These are phyloP conservation scores for Bufo bufo DNA, from an alignment of 2,113 vertebrate species.

Conservation along the genomic window DNA sequence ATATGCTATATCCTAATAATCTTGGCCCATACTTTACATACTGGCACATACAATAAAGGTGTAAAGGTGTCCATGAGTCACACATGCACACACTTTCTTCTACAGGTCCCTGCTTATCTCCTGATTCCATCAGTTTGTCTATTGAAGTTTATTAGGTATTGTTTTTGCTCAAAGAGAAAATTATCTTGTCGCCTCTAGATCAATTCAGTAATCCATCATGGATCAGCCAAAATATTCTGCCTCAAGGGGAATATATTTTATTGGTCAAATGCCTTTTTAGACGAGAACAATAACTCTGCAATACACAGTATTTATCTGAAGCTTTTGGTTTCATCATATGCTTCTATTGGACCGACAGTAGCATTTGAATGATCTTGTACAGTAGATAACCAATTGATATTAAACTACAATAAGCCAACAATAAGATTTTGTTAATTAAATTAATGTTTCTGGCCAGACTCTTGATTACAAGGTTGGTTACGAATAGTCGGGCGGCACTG, in stretches of 20 bases:
- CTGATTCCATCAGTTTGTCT: slow-evolving; percentile 8
- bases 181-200: slow-evolving; percentile 26
- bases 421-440: too few species aligned
- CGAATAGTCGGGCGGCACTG: too few species aligned
- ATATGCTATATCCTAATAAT: not conserved
- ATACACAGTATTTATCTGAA: not conserved
- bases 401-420: not conserved
- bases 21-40: not conserved
- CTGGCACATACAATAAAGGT: not conserved
- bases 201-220: slow-evolving; percentile 17
- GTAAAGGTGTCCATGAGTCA: not conserved
- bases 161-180: not conserved
- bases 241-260: not conserved
- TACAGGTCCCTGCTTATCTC: not conserved
- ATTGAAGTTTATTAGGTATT: slow-evolving; percentile 25
- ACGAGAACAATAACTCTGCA: not conserved
- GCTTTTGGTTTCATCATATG: not conserved
- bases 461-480: too few species aligned
- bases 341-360: not conserved
- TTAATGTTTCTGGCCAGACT: too few species aligned
- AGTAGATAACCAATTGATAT: not conserved
- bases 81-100: not conserved
- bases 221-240: slow-evolving; percentile 1
- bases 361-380: not conserved
- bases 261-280: not conserved